Conservation (phyloP, 37 sponge, comb jelly and placozoan genomes). For the Chondrilla cf. caribensis region DNA sequence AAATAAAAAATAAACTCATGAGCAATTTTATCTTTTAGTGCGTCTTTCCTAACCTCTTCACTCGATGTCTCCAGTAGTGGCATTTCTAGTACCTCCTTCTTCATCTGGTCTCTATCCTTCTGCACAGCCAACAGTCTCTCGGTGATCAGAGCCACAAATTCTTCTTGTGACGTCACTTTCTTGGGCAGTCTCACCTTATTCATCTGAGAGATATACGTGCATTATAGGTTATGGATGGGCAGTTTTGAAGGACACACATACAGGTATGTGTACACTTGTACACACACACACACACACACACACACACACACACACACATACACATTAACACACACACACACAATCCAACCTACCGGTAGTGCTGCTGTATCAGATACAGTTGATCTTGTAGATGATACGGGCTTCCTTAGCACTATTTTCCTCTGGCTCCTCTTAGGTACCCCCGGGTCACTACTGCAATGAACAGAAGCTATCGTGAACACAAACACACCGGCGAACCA, state of each 20-base stretch:
- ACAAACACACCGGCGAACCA: not conserved
- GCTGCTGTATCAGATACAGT: constrained; percentile 44
- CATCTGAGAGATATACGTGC: too few species aligned
- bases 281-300: too few species aligned
- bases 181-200: not conserved
- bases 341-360: not conserved
- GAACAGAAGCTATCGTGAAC: too few species aligned
- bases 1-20: not conserved
- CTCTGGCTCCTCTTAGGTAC: not conserved
- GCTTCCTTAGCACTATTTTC: constrained; percentile 16
- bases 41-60: not conserved
- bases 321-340: constrained; percentile 4
- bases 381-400: constrained; percentile 12
- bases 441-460: constrained; percentile 36
- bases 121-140: constrained; percentile 57
- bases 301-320: too few species aligned
- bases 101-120: constrained; percentile 49
- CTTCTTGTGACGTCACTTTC: constrained; percentile 29
- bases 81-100: constrained; percentile 31
- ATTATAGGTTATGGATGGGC: not conserved
- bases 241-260: not conserved
- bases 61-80: too few species aligned
- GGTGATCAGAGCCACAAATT: constrained; percentile 39
- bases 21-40: not conserved
- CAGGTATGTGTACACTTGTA: not conserved